Percentiles rank a stretch among this genome's conserved stretches.
Evolutionary conservation across 2,888 invertebrate species (phyloP).

Genomic region (Pachydiplax longipennis): DNA sequence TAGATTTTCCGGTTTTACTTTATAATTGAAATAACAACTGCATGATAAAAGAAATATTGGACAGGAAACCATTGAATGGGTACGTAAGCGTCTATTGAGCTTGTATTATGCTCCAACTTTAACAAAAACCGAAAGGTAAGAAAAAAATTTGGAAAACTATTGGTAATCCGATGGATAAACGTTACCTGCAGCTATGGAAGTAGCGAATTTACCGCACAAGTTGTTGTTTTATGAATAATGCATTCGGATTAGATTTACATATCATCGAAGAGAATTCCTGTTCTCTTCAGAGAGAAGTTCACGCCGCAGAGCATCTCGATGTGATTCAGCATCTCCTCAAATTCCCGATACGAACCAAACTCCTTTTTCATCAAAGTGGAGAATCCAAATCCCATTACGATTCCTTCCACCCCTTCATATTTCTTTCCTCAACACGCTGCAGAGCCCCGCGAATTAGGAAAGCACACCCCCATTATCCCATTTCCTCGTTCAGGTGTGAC

Average conservation of each 20-base stretch:
- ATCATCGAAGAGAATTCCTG: background rate
- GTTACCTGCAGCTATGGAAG: background rate
- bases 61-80: background rate
- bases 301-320: background rate
- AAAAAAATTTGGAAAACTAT: background rate
- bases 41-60: background rate
- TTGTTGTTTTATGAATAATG: slow-evolving; percentile 10
- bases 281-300: background rate
- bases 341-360: slow-evolving; percentile 8
- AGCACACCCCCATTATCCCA: background rate
- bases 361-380: slow-evolving; percentile 22
- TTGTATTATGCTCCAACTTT: background rate
- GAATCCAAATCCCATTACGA: slow-evolving; percentile 20
- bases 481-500: background rate
- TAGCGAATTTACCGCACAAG: background rate
- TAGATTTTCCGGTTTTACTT: background rate
- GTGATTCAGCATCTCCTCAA: background rate
- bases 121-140: background rate
- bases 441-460: background rate
- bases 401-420: background rate
- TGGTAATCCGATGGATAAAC: background rate
- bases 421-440: background rate
- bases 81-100: too few species aligned
- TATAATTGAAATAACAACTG: background rate
- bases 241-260: background rate